Evolutionary conservation across 2,888 invertebrate genomes (phyloP).

Genomic region (Lepidochrysops patricia): DNA sequence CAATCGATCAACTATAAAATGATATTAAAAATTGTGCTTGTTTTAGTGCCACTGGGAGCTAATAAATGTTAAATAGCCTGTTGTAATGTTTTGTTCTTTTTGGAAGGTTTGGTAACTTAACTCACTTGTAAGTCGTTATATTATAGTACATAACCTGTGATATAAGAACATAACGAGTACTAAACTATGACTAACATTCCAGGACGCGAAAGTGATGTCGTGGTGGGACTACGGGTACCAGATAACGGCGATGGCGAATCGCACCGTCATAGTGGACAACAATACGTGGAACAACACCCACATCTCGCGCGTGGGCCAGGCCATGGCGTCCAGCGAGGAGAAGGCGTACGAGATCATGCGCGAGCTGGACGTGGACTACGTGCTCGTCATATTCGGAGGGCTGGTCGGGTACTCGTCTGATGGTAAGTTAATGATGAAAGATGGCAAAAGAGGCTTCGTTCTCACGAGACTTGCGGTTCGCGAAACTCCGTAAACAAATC

Average conservation of each 20-base stretch:
- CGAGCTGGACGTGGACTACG: conserved; percentile 97
- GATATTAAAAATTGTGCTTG: too few species aligned
- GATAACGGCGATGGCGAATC: conserved; percentile 99
- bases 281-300: conserved; percentile 99
- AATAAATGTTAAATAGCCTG: too few species aligned
- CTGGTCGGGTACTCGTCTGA: conserved; percentile 98
- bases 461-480: too few species aligned
- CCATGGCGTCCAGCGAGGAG: conserved; percentile 98
- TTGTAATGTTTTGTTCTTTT: too few species aligned
- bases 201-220: conserved; percentile 98
- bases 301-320: conserved; percentile 97
- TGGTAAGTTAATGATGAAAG: conserved; percentile 75
- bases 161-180: too few species aligned
- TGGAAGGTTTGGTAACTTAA: too few species aligned
- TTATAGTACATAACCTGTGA: too few species aligned
- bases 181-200: conserved; percentile 84
- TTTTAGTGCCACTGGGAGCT: too few species aligned
- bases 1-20: too few species aligned
- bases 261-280: conserved; percentile 98
- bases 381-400: conserved; percentile 98
- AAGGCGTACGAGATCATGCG: conserved; percentile 98
- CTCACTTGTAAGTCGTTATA: too few species aligned
- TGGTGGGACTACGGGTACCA: conserved; percentile 99
- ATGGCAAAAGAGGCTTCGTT: too few species aligned
- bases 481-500: too few species aligned